These are phyloP conservation scores for Smittia aterrima DNA, from an alignment of 2,888 invertebrate genomes.

Conservation along the genomic window DNA sequence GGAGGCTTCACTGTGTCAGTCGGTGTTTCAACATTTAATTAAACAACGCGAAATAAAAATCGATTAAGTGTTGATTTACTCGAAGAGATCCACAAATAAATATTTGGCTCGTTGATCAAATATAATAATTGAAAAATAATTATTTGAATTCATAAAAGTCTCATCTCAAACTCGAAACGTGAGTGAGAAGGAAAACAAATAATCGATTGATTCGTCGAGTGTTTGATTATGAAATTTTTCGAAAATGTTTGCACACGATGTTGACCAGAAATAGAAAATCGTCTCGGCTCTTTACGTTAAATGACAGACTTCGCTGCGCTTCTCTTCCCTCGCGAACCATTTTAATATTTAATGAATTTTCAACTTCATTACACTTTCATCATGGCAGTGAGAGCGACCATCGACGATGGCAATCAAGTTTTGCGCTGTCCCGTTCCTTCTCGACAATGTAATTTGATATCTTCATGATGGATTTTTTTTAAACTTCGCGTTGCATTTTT, in stretches of 20 bases:
- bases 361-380: conserved; percentile 37
- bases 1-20: conserved; percentile 26
- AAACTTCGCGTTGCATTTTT: background rate
- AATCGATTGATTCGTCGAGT: background rate
- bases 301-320: no score
- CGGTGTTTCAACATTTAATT: conserved; percentile 38
- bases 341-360: conserved; percentile 28
- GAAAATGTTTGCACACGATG: conserved; percentile 19
- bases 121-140: conserved; percentile 34
- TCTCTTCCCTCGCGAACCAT: background rate
- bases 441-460: background rate
- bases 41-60: background rate
- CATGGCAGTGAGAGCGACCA: conserved; percentile 22
- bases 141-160: conserved; percentile 36
- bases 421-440: no score
- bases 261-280: background rate
- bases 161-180: background rate
- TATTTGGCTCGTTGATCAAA: conserved; percentile 22
- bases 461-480: background rate
- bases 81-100: background rate
- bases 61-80: conserved; percentile 4
- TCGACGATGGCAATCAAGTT: no score
- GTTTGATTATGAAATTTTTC: conserved; percentile 24
- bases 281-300: no score
- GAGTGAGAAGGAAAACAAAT: background rate